Evolutionary conservation across 2,113 vertebrate genomes (phyloP).

Genomic region (Ariopsis seemanni): DNA sequence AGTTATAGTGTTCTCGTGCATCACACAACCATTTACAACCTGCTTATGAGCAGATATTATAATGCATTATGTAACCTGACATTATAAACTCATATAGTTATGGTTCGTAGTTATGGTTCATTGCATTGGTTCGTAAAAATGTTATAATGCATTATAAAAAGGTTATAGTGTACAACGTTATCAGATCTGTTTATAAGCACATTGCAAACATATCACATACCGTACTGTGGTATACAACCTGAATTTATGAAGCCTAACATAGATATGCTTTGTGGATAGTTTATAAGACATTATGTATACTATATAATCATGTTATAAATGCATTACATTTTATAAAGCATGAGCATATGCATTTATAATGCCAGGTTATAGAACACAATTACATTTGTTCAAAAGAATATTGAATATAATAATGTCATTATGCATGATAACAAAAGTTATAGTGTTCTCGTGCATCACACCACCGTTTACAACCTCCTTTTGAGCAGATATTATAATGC

Average conservation of each 20-base stretch:
- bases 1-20: background rate
- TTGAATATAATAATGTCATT: background rate
- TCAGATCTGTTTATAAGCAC: background rate
- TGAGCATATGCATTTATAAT: background rate
- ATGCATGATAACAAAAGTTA: background rate
- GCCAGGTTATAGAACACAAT: background rate
- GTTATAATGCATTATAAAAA: background rate
- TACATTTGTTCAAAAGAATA: background rate
- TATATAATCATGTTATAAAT: background rate
- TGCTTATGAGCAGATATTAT: no score
- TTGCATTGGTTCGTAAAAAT: no score
- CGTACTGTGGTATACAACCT: background rate
- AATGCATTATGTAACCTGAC: background rate
- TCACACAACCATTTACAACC: background rate
- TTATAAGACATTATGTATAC: background rate
- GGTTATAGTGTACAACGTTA: background rate
- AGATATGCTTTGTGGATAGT: background rate
- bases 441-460: background rate
- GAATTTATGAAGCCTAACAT: background rate
- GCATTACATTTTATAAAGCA: background rate
- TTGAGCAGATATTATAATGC: no score
- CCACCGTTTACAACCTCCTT: background rate
- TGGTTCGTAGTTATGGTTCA: no score
- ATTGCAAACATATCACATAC: background rate
- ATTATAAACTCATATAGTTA: background rate